Evolutionary conservation across 2,888 invertebrate species (phyloP).

Genomic region (Macrophya annulata): DNA sequence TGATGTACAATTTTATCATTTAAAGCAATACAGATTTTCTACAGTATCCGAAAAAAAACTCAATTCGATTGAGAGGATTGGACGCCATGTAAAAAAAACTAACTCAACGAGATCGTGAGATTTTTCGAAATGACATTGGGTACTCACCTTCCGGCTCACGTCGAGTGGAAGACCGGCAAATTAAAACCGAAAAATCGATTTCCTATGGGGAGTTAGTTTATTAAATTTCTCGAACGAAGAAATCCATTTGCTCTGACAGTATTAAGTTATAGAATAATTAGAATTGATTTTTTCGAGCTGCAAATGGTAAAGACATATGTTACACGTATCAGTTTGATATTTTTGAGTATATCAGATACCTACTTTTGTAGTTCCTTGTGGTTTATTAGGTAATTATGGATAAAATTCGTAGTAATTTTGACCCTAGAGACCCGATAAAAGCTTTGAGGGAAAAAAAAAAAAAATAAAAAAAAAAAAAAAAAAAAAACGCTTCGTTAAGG

Average conservation of each 20-base stretch:
- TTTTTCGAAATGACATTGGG: neutral
- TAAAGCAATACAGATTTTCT: neutral
- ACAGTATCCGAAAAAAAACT: neutral
- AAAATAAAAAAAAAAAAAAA: slow-evolving; percentile 13
- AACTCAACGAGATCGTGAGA: neutral
- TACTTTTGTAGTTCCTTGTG: neutral
- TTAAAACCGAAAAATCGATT: no score
- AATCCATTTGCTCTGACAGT: neutral
- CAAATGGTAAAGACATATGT: neutral
- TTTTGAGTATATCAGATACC: neutral
- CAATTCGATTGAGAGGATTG: neutral
- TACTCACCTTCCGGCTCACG: no score
- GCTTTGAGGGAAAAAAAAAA: neutral
- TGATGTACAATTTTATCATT: neutral
- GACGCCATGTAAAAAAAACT: neutral
- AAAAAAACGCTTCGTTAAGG: slow-evolving; percentile 52
- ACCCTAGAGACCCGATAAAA: slow-evolving; percentile 23
- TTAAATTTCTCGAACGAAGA: neutral
- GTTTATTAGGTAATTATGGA: slow-evolving; percentile 30
- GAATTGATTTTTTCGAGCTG: neutral
- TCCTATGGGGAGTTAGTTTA: neutral
- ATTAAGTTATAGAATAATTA: neutral
- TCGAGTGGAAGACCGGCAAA: neutral
- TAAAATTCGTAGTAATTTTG: slow-evolving; percentile 35
- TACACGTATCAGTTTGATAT: neutral